phyloP scores from a whole-genome alignment of 2,797 vertebrate species.

The Pteropus rufus region DNA sequence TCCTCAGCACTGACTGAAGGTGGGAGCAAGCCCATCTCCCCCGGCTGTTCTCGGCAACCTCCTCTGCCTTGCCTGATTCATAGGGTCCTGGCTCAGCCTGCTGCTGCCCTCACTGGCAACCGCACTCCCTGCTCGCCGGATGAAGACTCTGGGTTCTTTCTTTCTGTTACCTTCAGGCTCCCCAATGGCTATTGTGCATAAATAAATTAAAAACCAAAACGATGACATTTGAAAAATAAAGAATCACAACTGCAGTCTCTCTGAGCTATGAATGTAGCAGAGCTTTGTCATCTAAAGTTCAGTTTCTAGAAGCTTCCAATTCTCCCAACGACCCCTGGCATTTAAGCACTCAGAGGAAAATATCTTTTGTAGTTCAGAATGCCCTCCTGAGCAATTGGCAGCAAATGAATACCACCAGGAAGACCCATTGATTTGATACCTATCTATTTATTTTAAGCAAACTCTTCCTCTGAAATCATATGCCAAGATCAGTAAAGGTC shows the following conservation, averaged over 20 bases:
- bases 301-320: background rate
- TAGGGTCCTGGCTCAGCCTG: background rate
- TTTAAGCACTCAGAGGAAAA: background rate
- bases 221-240: background rate
- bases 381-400: background rate
- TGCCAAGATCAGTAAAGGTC: background rate
- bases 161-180: background rate
- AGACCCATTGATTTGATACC: no score
- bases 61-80: background rate
- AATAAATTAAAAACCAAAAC: background rate
- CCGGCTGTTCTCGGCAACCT: background rate
- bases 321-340: background rate
- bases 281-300: background rate
- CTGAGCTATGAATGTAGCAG: background rate
- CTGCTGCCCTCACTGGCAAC: background rate
- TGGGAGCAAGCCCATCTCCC: no score
- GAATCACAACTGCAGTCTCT: background rate
- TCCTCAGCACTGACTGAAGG: fast-evolving
- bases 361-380: background rate
- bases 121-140: background rate
- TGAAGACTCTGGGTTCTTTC: background rate
- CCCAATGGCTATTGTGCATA: background rate
- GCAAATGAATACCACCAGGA: no score
- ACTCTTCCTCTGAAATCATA: background rate
- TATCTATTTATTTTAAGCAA: background rate